A percentile compares a stretch with the other conserved stretches of the same genome.
These are phyloP conservation scores for Apoderus coryli DNA, from an alignment of 2,888 invertebrate genomes.

Conservation along the genomic window DNA sequence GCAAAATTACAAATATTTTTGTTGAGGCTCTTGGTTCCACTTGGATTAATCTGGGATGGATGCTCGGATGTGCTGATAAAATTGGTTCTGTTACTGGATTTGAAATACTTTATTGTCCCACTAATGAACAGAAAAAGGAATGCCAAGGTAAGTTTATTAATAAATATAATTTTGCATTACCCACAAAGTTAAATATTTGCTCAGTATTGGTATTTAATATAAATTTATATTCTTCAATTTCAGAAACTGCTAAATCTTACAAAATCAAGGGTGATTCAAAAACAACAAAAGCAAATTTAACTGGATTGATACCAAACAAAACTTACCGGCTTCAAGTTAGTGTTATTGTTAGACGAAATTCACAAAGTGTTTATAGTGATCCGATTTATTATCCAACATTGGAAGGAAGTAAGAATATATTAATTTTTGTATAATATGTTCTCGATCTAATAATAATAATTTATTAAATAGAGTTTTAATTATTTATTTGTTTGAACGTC, in stretches of 20 bases:
- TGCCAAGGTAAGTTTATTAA: no score
- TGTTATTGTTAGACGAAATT: conserved; percentile 37
- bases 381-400: conserved; percentile 48
- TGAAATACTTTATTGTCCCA: conserved; percentile 60
- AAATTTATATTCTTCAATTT: no score
- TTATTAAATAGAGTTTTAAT: no score
- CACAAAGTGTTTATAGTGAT: conserved; percentile 43
- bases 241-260: conserved; percentile 29
- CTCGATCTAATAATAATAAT: no score
- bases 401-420: conserved; percentile 43
- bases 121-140: conserved; percentile 35
- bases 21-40: conserved; percentile 36
- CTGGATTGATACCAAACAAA: conserved; percentile 54
- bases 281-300: conserved; percentile 41
- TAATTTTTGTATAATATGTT: no score
- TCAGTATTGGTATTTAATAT: conserved; percentile 8
- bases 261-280: conserved; percentile 35
- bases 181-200: conserved; percentile 7
- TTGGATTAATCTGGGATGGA: conserved; percentile 57
- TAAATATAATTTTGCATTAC: conserved; percentile 8
- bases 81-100: conserved; percentile 60
- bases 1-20: conserved; percentile 43
- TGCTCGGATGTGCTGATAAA: conserved; percentile 58
- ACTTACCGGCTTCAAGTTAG: conserved; percentile 58
- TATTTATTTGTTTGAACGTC: no score